These are phyloP conservation scores for Tachycineta bicolor DNA, from an alignment of 2,113 vertebrate genomes.

Conservation along the genomic window DNA sequence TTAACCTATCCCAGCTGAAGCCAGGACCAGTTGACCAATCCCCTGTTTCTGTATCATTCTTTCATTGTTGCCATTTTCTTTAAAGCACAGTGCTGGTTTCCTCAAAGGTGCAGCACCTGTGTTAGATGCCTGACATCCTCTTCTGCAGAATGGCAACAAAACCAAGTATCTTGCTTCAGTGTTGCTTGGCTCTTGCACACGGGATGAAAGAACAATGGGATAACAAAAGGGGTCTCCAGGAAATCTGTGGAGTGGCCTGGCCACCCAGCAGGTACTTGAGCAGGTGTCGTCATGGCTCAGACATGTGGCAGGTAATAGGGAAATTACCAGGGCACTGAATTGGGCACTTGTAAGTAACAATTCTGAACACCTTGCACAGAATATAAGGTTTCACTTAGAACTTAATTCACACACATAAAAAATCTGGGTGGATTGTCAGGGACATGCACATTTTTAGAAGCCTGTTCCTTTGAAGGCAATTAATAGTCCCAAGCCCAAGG, in stretches of 20 bases:
- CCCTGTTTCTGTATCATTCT: neutral
- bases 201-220: neutral
- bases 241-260: neutral
- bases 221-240: neutral
- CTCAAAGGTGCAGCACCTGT: neutral
- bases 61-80: neutral
- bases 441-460: neutral
- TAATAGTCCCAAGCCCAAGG: neutral
- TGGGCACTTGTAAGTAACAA: neutral
- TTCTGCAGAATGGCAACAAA: neutral
- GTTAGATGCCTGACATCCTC: neutral
- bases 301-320: fast-evolving
- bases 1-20: neutral
- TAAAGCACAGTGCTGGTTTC: neutral
- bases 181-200: neutral
- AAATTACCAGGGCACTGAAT: fast-evolving
- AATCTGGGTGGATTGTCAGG: neutral
- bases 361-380: neutral
- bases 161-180: neutral
- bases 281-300: neutral
- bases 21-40: neutral
- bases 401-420: neutral
- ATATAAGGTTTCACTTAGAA: neutral
- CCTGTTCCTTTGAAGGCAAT: neutral
- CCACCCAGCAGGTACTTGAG: neutral